Conservation (phyloP, 2,888 invertebrate genomes). For the Trichacis sp. region DNA sequence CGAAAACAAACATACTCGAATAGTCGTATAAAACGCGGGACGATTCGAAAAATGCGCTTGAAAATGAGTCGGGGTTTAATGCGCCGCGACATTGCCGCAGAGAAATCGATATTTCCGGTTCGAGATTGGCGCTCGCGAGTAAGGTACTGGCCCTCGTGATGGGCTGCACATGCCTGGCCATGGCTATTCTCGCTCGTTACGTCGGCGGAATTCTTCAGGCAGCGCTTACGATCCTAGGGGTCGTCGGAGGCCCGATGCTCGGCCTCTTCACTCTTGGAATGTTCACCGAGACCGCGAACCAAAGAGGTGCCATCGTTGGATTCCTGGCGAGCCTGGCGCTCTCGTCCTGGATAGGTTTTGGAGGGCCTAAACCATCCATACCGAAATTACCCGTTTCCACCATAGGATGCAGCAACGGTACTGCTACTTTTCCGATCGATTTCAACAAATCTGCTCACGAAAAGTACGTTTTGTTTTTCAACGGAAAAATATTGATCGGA, state of each 20-base stretch:
- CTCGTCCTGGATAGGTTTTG: slow-evolving; percentile 88
- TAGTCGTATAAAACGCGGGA: no score
- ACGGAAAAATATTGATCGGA: no score
- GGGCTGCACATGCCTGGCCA: slow-evolving; percentile 80
- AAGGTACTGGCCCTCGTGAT: slow-evolving; percentile 78
- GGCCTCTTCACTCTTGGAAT: slow-evolving; percentile 89
- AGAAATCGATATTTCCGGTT: slow-evolving; percentile 32
- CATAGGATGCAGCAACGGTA: slow-evolving; percentile 71
- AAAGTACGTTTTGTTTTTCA: no score
- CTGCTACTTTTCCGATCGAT: no score
- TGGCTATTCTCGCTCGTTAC: slow-evolving; percentile 76
- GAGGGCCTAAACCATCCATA: slow-evolving; percentile 78
- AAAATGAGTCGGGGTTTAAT: no score
- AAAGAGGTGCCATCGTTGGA: slow-evolving; percentile 79
- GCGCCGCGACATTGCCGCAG: no score
- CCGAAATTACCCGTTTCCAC: slow-evolving; percentile 73
- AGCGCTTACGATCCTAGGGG: slow-evolving; percentile 86
- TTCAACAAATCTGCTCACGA: background rate
- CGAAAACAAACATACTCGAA: no score
- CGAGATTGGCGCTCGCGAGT: slow-evolving; percentile 30
- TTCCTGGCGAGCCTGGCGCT: slow-evolving; percentile 76
- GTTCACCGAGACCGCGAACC: slow-evolving; percentile 81
- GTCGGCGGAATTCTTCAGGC: slow-evolving; percentile 78
- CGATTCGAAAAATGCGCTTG: no score
- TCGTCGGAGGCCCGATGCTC: slow-evolving; percentile 86